These are phyloP conservation scores for Neodontobutis hainanensis DNA, from an alignment of 2,113 vertebrate genomes.

Conservation along the genomic window DNA sequence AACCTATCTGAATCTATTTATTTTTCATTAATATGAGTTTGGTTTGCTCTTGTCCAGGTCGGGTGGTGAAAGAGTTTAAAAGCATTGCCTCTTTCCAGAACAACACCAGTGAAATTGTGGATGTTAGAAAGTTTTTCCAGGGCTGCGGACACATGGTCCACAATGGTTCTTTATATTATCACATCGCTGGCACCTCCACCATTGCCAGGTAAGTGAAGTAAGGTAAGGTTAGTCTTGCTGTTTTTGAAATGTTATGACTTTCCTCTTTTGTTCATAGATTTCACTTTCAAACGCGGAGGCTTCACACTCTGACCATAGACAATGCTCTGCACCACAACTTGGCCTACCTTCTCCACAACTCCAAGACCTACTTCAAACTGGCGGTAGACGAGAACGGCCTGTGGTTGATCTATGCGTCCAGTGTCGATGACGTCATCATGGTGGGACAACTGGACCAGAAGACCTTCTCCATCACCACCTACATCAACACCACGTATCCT, in stretches of 20 bases:
- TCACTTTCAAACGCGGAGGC: conserved; percentile 77
- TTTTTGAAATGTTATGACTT: not conserved
- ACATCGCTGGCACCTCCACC: conserved; percentile 85
- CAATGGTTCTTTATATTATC: conserved; percentile 91
- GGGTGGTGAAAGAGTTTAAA: conserved; percentile 84
- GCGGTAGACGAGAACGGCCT: conserved; percentile 89
- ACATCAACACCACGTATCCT: conserved; percentile 90
- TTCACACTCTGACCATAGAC: conserved; percentile 78
- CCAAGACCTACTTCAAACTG: conserved; percentile 96
- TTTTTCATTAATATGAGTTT: too few relatives aligned
- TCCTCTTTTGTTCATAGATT: conserved; percentile 75
- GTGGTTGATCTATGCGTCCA: conserved; percentile 93
- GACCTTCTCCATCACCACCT: conserved; percentile 80
- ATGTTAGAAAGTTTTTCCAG: conserved; percentile 84
- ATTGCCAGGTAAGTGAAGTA: conserved; percentile 84
- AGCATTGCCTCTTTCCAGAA: conserved; percentile 83
- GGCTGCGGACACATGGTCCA: conserved; percentile 90
- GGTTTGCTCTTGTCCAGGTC: conserved; percentile 75
- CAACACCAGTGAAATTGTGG: conserved; percentile 78
- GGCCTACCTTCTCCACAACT: conserved; percentile 90
- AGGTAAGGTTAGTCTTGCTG: not conserved
- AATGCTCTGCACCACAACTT: conserved; percentile 86
- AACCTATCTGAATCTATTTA: too few relatives aligned
- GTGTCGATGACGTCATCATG: conserved; percentile 83
- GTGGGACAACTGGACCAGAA: conserved; percentile 88